These are phyloP conservation scores for Patagioenas fasciata DNA, from an alignment of 2,113 vertebrate genomes.

Conservation along the genomic window DNA sequence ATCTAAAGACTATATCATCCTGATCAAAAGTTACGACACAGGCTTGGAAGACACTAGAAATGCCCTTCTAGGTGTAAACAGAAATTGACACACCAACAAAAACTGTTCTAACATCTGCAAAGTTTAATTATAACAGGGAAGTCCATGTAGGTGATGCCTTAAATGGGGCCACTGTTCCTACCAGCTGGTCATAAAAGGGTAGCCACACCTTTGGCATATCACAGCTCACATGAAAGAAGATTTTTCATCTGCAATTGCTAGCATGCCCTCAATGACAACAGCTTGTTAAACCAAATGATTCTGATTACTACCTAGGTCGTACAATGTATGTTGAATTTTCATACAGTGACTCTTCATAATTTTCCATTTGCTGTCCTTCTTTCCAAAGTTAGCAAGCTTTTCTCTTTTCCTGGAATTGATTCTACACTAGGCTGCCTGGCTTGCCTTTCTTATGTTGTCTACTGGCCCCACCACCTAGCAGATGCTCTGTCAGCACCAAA, in stretches of 20 bases:
- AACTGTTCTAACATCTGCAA: background rate
- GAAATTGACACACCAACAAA: background rate
- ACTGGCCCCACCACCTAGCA: background rate
- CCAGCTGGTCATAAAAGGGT: background rate
- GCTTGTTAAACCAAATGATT: background rate
- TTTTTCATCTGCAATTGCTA: background rate
- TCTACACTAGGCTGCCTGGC: background rate
- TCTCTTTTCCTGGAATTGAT: background rate
- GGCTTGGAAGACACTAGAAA: background rate
- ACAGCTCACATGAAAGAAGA: background rate
- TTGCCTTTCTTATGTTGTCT: background rate
- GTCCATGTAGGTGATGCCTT: background rate
- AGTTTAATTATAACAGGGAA: background rate
- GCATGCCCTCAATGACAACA: background rate
- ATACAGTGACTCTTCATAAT: background rate
- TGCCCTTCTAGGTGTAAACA: background rate
- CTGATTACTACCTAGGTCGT: background rate
- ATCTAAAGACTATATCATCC: background rate
- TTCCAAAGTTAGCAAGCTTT: background rate
- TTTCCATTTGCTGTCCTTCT: background rate
- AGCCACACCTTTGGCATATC: background rate
- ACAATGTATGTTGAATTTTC: background rate
- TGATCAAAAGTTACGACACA: background rate
- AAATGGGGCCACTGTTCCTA: background rate
- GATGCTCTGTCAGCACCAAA: background rate